These are phyloP conservation scores for Amphipoea lucens DNA, from an alignment of 2,888 invertebrate genomes.

Conservation along the genomic window DNA sequence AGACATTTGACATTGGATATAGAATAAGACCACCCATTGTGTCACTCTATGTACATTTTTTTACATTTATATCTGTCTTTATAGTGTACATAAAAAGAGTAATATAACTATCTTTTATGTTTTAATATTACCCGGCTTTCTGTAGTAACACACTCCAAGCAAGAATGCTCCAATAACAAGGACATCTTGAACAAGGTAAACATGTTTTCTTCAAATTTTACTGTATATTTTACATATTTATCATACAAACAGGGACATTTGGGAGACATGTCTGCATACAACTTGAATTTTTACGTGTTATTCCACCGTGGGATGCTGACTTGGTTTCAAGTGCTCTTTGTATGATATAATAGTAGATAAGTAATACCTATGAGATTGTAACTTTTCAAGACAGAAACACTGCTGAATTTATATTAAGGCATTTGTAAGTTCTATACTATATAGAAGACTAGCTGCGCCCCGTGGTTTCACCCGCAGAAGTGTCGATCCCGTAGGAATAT, in stretches of 20 bases:
- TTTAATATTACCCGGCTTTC: neutral
- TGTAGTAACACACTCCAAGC: neutral
- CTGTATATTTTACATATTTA: slow-evolving; percentile 20
- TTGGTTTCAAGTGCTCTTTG: slow-evolving; percentile 17
- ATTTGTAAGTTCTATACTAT: neutral
- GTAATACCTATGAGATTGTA: neutral
- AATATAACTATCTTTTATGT: neutral
- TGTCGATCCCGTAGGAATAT: too few relatives aligned
- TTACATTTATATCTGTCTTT: neutral
- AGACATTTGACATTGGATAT: neutral
- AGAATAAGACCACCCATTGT: neutral
- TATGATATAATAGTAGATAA: slow-evolving; percentile 4
- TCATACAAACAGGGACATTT: slow-evolving; percentile 24
- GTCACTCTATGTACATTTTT: neutral
- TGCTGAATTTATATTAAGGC: neutral
- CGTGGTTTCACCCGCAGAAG: too few relatives aligned
- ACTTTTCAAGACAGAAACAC: neutral
- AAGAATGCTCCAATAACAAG: slow-evolving; percentile 30
- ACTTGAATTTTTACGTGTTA: slow-evolving; percentile 26
- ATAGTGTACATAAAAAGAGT: neutral
- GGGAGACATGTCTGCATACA: slow-evolving; percentile 19
- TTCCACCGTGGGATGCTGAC: neutral
- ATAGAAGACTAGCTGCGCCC: neutral
- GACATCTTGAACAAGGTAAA: slow-evolving; percentile 30
- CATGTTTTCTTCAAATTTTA: slow-evolving; percentile 45